Base-by-base conservation (phyloP, 1,140 invertebrate genomes). In the Bactericera cockerelli region DNA sequence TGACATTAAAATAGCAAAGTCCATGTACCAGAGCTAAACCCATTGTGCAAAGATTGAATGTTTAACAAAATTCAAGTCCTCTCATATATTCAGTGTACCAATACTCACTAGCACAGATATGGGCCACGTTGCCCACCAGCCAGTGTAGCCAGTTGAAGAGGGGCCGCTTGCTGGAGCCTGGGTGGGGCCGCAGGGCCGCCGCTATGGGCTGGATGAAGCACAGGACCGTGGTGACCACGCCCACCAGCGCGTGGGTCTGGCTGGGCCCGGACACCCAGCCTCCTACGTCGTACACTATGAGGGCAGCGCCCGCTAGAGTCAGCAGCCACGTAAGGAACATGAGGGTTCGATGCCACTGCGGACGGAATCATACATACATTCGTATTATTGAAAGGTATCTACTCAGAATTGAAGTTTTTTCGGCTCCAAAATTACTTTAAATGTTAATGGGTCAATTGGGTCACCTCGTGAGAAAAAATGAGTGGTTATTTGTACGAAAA, bases 61-160 rank as follows among this genome's bases (percentile, higher is more conserved):
- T n/a, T n/a, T n/a, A n/a, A n/a, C n/a, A n/a, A n/a, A n/a, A n/a
- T n/a, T n/a, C n/a, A n/a, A n/a, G n/a, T n/a, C n/a, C n/a, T n/a
- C n/a, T n/a, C n/a, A n/a, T n/a, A n/a, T n/a, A n/a, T n/a, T n/a
- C n/a, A n/a, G n/a, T n/a, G n/a, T n/a, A n/a, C n/a, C n/a, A n/a
- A 26, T 39, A 66, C 83, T 80, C 77, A 94, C 92, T 88, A 67
- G 81, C 89, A 58, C 93, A 75, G 64, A 94, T 89, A 69, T 94
- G 89, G 1, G 91, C 92, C n/a, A 81, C 73, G 70, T 94, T 96
- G 54, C 93, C 93, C 63, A 90, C 79, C 39, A 89, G 74, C 89
- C 92, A 97, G 72, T 97, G 93, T 14, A 81, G 67, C 93, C 93
- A 97, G 71, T 98, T 98, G 75, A 97, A 96, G 57, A 93, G 74